Conservation (phyloP, 2,113 vertebrate species). For the Strigops habroptila region DNA sequence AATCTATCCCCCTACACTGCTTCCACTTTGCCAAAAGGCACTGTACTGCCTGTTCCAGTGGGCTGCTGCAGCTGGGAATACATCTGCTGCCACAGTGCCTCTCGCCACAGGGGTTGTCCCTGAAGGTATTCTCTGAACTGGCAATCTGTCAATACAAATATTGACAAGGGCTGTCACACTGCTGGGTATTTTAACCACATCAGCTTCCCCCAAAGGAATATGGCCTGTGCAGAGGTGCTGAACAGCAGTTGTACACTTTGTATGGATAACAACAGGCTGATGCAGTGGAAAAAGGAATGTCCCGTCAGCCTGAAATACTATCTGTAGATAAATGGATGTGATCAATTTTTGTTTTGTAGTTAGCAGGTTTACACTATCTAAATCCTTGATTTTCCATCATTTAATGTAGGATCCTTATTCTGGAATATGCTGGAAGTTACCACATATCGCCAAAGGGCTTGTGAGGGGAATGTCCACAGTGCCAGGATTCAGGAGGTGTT, state of each 20-base stretch:
- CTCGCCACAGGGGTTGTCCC: not conserved
- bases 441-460: not conserved
- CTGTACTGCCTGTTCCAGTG: not conserved
- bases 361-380: not conserved
- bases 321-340: not conserved
- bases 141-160: not conserved
- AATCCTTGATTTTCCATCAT: not conserved
- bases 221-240: not conserved
- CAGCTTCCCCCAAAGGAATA: not conserved
- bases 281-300: not conserved
- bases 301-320: not conserved
- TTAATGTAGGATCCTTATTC: not conserved
- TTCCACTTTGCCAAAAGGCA: not conserved
- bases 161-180: not conserved
- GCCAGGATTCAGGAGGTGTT: rapidly evolving
- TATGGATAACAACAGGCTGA: not conserved
- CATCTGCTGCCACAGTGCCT: conserved; percentile 21
- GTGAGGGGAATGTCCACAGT: rapidly evolving
- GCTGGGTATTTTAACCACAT: not conserved
- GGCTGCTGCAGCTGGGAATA: conserved; percentile 19
- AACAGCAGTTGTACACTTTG: rapidly evolving
- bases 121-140: not conserved
- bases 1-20: not conserved
- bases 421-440: not conserved
- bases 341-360: not conserved